A percentile compares a stretch with the other conserved stretches of the same genome.
Conservation (phyloP, 2,797 vertebrate genomes). For the Pantherophis alleghaniensis region DNA sequence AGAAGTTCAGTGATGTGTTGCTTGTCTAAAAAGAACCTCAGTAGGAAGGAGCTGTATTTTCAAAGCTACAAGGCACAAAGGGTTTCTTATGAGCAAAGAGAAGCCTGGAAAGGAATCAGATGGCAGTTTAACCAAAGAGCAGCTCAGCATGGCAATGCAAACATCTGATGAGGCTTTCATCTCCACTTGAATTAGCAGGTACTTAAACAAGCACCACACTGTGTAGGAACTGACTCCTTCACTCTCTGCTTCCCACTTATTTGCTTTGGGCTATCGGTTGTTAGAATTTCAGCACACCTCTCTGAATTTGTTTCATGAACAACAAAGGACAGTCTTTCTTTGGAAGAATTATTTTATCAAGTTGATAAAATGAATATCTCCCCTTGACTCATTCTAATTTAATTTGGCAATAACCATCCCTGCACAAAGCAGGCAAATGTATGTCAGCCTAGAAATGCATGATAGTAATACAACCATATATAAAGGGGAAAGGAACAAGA, state of each 20-base stretch:
- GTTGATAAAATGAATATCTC: not conserved
- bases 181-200: not conserved
- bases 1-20: not conserved
- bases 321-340: slow-evolving; percentile 1
- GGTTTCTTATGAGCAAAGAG: not conserved
- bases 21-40: not conserved
- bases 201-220: slow-evolving; percentile 16
- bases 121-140: not conserved
- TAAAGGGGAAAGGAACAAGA: not conserved
- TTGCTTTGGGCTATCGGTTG: not conserved
- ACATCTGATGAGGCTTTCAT: not conserved
- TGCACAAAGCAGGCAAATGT: not conserved
- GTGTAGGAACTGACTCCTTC: not conserved
- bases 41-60: not conserved
- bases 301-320: slow-evolving; percentile 25
- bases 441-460: not conserved
- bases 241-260: not conserved
- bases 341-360: slow-evolving; percentile 12
- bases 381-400: slow-evolving; percentile 13
- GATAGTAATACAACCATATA: not conserved
- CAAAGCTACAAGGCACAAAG: not conserved
- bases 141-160: not conserved
- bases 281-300: not conserved
- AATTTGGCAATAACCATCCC: not conserved
- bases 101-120: slow-evolving; percentile 16